Evolutionary conservation across 92 coral and sea anemone genomes (phyloP), one percentile per base, ranked within the genome.

Genomic region (Phenganax stokvisi): DNA sequence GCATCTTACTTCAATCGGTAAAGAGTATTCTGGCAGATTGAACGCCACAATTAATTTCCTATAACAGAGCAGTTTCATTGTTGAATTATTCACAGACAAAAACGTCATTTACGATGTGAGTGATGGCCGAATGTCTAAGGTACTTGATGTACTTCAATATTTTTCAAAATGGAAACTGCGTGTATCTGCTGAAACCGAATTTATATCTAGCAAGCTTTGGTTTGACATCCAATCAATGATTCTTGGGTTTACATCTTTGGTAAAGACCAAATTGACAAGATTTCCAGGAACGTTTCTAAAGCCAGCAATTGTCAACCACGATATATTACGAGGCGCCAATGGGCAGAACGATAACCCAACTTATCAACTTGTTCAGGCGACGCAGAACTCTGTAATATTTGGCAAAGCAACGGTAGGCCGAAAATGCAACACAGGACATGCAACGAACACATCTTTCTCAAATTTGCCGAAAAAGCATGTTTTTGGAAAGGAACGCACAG

Each of bases 41-140:
- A 84, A 83, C 74, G 82, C 63, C 9, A 73, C 87, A 8, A 84
- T 87, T 3, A 9, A 56, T 7, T 75, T 87, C 12, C 25, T 87
- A 12, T 28, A n/a, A n/a, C 82, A 79, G 37, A 65, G 85, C 28
- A 73, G 82, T 63, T 31, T 56, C 7, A 15, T 80, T 2, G 80
- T 87, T 10, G 82, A 80, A 30, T 77, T 84, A 27, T 87, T 87
- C 73, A 80, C 57, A 10, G 77, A 76, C 54, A 71, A 30, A 9
- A 74, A 85, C 9, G 59, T 77, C 2, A 44, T 83, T 16, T 25
- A 25, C 1, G 54, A 56, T 10, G 56, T 44, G 1, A 51, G 54
- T 10, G 88, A 87, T 20, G 0, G 12, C 10, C 47, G 85, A 64
- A 0, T 80, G 58, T 28, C 2, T 54, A 65, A 79, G 25, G 63